Evolutionary conservation across 1,140 invertebrate species (phyloP).

Genomic region (Chionoecetes opilio): DNA sequence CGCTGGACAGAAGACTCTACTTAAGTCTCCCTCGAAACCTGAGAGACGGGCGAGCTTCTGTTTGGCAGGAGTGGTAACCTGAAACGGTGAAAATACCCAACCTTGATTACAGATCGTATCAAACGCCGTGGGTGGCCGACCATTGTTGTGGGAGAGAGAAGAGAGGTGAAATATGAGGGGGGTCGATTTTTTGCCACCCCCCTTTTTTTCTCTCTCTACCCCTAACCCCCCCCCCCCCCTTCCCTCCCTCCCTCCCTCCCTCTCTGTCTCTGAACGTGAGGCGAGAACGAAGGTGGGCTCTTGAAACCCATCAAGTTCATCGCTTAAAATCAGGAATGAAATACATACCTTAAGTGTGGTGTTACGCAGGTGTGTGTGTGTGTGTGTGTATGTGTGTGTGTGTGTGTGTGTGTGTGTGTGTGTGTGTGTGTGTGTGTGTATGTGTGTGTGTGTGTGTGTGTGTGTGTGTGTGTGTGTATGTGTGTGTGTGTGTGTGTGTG

Average conservation of each 20-base stretch:
- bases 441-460: too few relatives aligned
- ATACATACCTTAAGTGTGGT: too few relatives aligned
- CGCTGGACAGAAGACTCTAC: neutral
- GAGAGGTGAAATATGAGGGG: neutral
- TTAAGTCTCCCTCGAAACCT: neutral
- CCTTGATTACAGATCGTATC: slow-evolving; percentile 28
- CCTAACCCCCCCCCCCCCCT: neutral
- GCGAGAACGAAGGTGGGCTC: too few relatives aligned
- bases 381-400: too few relatives aligned
- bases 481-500: too few relatives aligned
- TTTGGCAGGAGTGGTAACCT: neutral
- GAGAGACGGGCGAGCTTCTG: neutral
- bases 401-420: too few relatives aligned
- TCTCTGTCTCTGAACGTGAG: neutral
- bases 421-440: too few relatives aligned
- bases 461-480: too few relatives aligned
- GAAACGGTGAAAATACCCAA: slow-evolving; percentile 3
- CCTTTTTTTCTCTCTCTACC: neutral
- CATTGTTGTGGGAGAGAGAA: slow-evolving; percentile 2
- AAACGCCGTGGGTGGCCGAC: neutral
- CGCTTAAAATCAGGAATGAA: too few relatives aligned
- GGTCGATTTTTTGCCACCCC: too few relatives aligned
- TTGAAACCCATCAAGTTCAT: too few relatives aligned
- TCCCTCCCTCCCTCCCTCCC: neutral
- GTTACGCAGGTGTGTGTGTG: too few relatives aligned